A percentile compares a stretch with the other conserved stretches of the same genome.
Evolutionary conservation across 92 coral and sea anemone genomes (phyloP).

Genomic region (Plumapathes pennacea): DNA sequence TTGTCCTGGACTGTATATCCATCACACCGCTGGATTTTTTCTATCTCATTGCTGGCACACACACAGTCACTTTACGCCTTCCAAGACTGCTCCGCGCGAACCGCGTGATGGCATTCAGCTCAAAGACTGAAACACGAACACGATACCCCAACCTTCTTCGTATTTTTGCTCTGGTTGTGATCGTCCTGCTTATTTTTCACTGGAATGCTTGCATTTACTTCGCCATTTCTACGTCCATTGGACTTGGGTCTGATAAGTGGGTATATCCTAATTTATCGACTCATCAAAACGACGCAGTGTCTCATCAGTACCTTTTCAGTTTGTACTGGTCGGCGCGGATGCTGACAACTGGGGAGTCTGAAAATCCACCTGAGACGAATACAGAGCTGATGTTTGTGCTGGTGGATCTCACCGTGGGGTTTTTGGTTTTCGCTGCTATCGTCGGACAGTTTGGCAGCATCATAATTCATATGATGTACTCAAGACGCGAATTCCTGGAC

Average conservation of each 20-base stretch:
- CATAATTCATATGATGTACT: conserved; percentile 68
- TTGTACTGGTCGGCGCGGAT: conserved; percentile 78
- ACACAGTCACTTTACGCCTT: conserved; percentile 45
- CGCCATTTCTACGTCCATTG: conserved; percentile 65
- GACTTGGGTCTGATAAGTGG: conserved; percentile 85
- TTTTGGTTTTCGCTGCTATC: conserved; percentile 74
- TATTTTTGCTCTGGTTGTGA: conserved; percentile 37
- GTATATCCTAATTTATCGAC: conserved; percentile 64
- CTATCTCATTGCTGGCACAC: conserved; percentile 47
- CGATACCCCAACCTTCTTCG: conserved; percentile 65
- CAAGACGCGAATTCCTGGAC: conserved; percentile 65
- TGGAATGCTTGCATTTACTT: conserved; percentile 89
- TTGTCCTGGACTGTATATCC: conserved; percentile 69
- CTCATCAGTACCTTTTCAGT: conserved; percentile 77
- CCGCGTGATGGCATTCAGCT: conserved; percentile 58
- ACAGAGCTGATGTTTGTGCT: conserved; percentile 69
- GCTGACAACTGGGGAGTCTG: conserved; percentile 80
- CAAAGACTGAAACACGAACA: conserved; percentile 57
- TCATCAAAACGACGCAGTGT: conserved; percentile 37
- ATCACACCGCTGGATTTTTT: conserved; percentile 66
- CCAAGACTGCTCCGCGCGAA: conserved; percentile 65
- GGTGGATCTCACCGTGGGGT: conserved; percentile 65
- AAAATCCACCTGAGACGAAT: conserved; percentile 77
- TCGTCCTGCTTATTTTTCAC: conserved; percentile 74
- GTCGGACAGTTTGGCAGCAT: conserved; percentile 86